A percentile compares a stretch with the other conserved stretches of the same genome.
These are phyloP conservation scores for Ochotona princeps DNA, from an alignment of 2,113 vertebrate genomes.

Conservation along the genomic window DNA sequence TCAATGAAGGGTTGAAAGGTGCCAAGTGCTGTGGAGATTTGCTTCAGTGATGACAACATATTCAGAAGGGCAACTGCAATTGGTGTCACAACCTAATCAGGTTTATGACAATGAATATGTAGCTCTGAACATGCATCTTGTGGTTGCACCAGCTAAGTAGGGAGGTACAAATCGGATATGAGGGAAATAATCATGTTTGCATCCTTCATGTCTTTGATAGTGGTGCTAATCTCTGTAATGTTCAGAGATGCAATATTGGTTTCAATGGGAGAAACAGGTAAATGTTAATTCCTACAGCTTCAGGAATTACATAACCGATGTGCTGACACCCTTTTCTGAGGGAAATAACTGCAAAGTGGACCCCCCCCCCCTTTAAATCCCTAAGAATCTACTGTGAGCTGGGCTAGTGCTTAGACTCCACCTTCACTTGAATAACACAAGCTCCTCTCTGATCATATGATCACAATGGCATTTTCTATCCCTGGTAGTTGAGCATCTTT, in stretches of 20 bases:
- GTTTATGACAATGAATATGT: conserved; percentile 2
- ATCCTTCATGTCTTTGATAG: neutral
- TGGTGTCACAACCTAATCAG: conserved; percentile 1
- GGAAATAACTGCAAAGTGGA: neutral
- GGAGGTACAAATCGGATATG: neutral
- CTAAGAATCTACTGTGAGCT: neutral
- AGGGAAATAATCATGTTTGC: neutral
- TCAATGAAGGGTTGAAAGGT: conserved; percentile 31
- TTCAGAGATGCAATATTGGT: neutral
- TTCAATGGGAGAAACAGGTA: neutral
- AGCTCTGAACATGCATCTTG: neutral
- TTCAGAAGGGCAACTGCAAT: neutral
- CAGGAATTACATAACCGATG: neutral
- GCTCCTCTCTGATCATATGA: neutral
- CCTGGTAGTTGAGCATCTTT: neutral
- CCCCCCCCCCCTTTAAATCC: neutral
- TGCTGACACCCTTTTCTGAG: neutral
- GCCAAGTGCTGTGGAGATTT: neutral
- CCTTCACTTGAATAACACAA: neutral
- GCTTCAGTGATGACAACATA: neutral
- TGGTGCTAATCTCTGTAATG: neutral
- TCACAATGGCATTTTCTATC: neutral
- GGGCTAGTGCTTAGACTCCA: neutral
- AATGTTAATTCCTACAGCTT: neutral
- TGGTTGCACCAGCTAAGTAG: conserved; percentile 4